Base-by-base conservation (phyloP, 2,797 vertebrate genomes). In the Ptychobarbus kaznakovi region DNA sequence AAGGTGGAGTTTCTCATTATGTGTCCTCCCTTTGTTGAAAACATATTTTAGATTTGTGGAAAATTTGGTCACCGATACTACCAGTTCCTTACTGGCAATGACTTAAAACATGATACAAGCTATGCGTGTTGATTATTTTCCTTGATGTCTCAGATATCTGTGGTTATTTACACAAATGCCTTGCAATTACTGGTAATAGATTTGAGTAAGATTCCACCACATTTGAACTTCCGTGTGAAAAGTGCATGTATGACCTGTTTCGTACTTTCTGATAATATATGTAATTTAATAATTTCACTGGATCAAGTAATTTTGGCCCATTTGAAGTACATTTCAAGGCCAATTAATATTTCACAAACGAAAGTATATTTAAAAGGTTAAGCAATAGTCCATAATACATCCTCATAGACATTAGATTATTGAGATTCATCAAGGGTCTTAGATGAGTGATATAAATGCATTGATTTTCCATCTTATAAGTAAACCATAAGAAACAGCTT, bases 1-100 rank as follows among this genome's bases (percentile, higher is more conserved):
- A 25, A 61, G 83, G 81, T 28, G 81, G 83, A 72, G 75, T 70
- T 61, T 84, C 28, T 72, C 1, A 8, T 63, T 22, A 46, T 44
- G 40, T 9, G 12, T 32, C 61, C 46, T 77, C 35, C 63, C 73
- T 66, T 82, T 74, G 8, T 6, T 13, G 25, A 2, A 82, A 61
- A 44, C 11, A 35, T 61, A 18, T 58, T 42, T 35, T 73, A 18
- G 16, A 22, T 25, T 56, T 22, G 18, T 1, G 0, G 5, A 58
- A 35, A 5, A 6, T 46, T 13, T 28, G 11, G 6, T 56, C 4
- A 69, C 15, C 1, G 32, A 18, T 56, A 58, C 3, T 9, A 42
- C 4, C 18, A n/a, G n/a, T 6, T 69, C 15, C 3, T 79, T 66
- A 46, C 58, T 49, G 58, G 56, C 10, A 63, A 2, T 66, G 16